Base-by-base conservation (phyloP, 2,113 vertebrate species). In the Corythoichthys intestinalis region DNA sequence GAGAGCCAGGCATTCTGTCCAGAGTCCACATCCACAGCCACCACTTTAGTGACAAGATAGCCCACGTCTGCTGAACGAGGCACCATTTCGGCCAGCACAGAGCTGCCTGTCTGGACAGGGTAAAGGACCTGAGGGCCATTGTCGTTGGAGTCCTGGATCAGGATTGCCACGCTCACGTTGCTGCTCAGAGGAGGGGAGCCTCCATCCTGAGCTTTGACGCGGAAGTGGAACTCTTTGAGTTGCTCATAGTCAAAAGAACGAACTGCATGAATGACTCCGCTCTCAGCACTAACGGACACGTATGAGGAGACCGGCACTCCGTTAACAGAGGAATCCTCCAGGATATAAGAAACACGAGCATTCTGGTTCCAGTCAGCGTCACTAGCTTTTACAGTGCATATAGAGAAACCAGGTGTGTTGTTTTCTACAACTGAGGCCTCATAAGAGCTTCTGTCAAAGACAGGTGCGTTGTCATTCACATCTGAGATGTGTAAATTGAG, bases 11-110 rank as follows among this genome's bases (percentile, higher is more conserved):
- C 79, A 72, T 88, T 89, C 76, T 89, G 87, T 48, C 82, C 83
- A 47, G 87, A 91, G 79, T 89, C 86, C 77, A 84, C 86, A 83
- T 87, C 88, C 56, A 87, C 85, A 80, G 88, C 86, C 76, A 88
- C 83, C 39, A 91, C 80, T 81, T 88, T 90, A 54, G 81, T 86
- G 4, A 86, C 83, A 54, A 89, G 76, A 58, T 83, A 85, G 65
- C 78, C 83, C 44, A 74, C 67, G 71, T 87, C 82, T 59, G 75
- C 83, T 46, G 77, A 68, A 63, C 73, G 81, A 68, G 84, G 83
- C 15, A 90, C 84, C 66, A 89, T 86, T 54, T 89, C 86, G 78
- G 88, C 70, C 41, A 44, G 41, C 41, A 44, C 41, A 1, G 41
- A 8, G 4, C 41, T 8, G 0, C 78, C 70, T 37, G 81, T 77